Evolutionary conservation across 2,113 vertebrate species (phyloP).

Genomic region (Poeciliopsis turrubarensis): DNA sequence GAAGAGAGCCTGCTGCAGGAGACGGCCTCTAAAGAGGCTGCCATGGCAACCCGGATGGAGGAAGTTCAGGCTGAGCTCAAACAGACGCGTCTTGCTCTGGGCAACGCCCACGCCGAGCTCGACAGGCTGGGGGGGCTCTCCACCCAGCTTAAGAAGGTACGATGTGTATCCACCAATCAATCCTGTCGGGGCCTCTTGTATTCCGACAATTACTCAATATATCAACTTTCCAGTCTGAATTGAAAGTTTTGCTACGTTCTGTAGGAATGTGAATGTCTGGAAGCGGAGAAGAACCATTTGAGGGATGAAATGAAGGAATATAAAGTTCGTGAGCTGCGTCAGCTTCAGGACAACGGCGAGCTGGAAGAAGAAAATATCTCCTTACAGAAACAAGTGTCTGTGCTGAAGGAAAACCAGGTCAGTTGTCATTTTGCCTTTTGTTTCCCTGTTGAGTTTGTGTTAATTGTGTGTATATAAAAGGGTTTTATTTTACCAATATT

Average conservation of each 20-base stretch:
- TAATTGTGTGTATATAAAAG: too few relatives aligned
- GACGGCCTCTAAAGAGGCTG: slow-evolving; percentile 84
- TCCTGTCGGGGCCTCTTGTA: not conserved
- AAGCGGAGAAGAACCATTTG: slow-evolving; percentile 78
- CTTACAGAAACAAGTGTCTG: slow-evolving; percentile 85
- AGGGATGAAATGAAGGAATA: slow-evolving; percentile 84
- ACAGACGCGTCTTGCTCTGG: slow-evolving; percentile 75
- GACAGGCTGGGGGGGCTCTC: slow-evolving; percentile 75
- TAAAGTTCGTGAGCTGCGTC: slow-evolving; percentile 81
- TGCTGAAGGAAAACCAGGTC: slow-evolving; percentile 86
- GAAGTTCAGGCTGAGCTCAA: slow-evolving; percentile 83
- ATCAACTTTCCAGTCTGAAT: not conserved
- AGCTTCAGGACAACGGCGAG: slow-evolving; percentile 84
- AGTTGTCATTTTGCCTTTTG: slow-evolving; percentile 1
- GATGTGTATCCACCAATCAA: not conserved
- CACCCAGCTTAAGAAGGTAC: slow-evolving; percentile 82
- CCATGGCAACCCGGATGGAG: slow-evolving; percentile 79
- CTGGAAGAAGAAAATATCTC: slow-evolving; percentile 88
- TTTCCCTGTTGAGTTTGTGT: too few relatives aligned
- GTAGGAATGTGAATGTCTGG: slow-evolving; percentile 82
- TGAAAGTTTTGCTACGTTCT: slow-evolving; percentile 10
- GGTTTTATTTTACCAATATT: too few relatives aligned
- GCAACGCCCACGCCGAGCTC: slow-evolving; percentile 79
- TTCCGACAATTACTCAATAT: not conserved
- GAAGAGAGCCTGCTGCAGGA: slow-evolving; percentile 84